Percentiles rank a stretch among this genome's conserved stretches.
Evolutionary conservation across 2,888 invertebrate species (phyloP).

Genomic region (Plusia festucae): DNA sequence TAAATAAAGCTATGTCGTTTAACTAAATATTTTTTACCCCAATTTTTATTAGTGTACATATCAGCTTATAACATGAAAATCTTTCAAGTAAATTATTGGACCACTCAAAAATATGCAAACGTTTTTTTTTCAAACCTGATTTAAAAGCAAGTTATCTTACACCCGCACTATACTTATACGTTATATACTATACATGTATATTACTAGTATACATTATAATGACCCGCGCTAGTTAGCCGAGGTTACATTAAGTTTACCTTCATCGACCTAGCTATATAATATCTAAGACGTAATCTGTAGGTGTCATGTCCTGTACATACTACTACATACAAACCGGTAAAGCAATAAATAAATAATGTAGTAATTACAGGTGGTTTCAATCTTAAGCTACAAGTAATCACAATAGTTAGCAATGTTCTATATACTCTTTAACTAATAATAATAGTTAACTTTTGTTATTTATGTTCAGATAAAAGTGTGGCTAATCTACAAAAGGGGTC

Average conservation of each 20-base stretch:
- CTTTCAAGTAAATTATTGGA: too few species aligned
- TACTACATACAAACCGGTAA: background rate
- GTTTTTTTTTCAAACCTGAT: background rate
- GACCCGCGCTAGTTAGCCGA: slow-evolving; percentile 5
- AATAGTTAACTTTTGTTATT: background rate
- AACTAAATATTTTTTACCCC: too few species aligned
- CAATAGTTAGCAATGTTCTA: too few species aligned
- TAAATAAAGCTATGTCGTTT: too few species aligned
- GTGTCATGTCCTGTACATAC: background rate
- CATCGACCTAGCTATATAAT: background rate
- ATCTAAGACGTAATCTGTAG: background rate
- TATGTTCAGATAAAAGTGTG: too few species aligned
- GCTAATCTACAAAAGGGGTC: too few species aligned
- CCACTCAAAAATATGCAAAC: too few species aligned
- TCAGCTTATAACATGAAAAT: too few species aligned
- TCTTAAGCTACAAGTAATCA: too few species aligned
- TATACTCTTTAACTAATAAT: too few species aligned
- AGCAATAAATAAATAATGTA: background rate
- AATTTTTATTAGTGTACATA: too few species aligned
- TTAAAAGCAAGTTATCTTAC: background rate
- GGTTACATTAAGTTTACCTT: slow-evolving; percentile 10
- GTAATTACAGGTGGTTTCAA: background rate
- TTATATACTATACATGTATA: too few species aligned
- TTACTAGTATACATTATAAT: background rate
- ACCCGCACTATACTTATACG: background rate